phyloP scores from a whole-genome alignment of 2,888 invertebrate species.

The Camponotus fellah region DNA sequence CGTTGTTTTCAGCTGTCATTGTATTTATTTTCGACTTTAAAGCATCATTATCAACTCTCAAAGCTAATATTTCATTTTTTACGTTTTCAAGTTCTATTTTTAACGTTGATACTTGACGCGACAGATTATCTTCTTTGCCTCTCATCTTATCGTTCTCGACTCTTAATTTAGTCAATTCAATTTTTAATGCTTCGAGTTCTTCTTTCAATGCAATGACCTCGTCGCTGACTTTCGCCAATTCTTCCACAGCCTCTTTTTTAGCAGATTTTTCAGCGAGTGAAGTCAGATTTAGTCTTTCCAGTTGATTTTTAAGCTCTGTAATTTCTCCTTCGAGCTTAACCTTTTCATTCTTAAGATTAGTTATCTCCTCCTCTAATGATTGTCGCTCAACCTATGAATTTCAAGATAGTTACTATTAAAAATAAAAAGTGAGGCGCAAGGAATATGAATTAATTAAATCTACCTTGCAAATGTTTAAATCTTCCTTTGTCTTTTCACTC shows the following conservation, averaged over 20 bases:
- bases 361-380: slow-evolving; percentile 47
- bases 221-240: slow-evolving; percentile 41
- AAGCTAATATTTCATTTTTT: slow-evolving; percentile 66
- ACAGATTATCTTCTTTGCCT: slow-evolving; percentile 27
- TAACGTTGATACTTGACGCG: slow-evolving; percentile 46
- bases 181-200: slow-evolving; percentile 67
- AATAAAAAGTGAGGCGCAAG: not conserved
- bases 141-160: slow-evolving; percentile 62
- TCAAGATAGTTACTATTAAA: slow-evolving; percentile 38
- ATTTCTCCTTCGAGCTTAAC: slow-evolving; percentile 56
- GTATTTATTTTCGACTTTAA: slow-evolving; percentile 51
- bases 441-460: slow-evolving; percentile 40
- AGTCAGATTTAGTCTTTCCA: slow-evolving; percentile 49
- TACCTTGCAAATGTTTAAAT: slow-evolving; percentile 60
- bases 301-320: slow-evolving; percentile 45
- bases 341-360: slow-evolving; percentile 54
- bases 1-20: slow-evolving; percentile 64
- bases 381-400: slow-evolving; percentile 58
- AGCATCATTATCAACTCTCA: slow-evolving; percentile 58
- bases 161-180: slow-evolving; percentile 67
- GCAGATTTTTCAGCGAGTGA: slow-evolving; percentile 57
- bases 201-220: slow-evolving; percentile 63
- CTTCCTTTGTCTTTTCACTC: slow-evolving; percentile 64
- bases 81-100: slow-evolving; percentile 67
- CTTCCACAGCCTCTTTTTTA: slow-evolving; percentile 50